Evolutionary conservation across 1,140 invertebrate genomes (phyloP), one percentile per base, ranked within the genome.

Genomic region (Drosophila parvula): DNA sequence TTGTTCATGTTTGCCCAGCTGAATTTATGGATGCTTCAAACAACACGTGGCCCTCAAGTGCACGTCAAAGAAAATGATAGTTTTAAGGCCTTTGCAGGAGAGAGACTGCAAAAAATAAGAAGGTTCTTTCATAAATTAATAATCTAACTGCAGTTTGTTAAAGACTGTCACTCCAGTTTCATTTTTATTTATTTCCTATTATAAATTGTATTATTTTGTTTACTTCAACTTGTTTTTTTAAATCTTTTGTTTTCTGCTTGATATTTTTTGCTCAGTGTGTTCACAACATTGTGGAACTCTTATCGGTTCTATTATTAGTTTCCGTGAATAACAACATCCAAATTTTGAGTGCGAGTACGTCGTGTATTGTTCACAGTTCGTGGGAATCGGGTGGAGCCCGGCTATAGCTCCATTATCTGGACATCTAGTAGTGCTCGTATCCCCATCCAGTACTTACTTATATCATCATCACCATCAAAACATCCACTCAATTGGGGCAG

Each of bases 21-120:
- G 16, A 44, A 78, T 79, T 79, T 79, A 79, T 79, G 62, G 67
- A 79, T 62, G 57, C 62, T 68, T 47, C n/a, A 43, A 68, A 76
- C 5, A 53, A 40, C 50, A 78, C 32, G 67, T 69, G 45, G 67
- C 16, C 16, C 3, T n/a, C 10, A 10, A 34, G 8, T 14, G 47
- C 6, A 16, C n/a, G 22, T 1, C 22, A 22, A 22, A 30, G 44
- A 53, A 41, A 34, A 4, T 5, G 1, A 14, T 14, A 14, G 9
- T 27, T 22, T n/a, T 8, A 1, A 6, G 22, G 51, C 22, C n/a
- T 53, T 22, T 53, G 22, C 22, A 3, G 5, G 9, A 9, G 12
- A 4, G 14, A 36, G 22, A 36, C 6, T 51, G 30, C 7, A 34
- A 18, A 34, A 4, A 44, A 18, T n/a, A 43, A 11, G 8, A 18